Conservation (phyloP, 2,888 invertebrate species). For the Leptopilina drosophilae region DNA sequence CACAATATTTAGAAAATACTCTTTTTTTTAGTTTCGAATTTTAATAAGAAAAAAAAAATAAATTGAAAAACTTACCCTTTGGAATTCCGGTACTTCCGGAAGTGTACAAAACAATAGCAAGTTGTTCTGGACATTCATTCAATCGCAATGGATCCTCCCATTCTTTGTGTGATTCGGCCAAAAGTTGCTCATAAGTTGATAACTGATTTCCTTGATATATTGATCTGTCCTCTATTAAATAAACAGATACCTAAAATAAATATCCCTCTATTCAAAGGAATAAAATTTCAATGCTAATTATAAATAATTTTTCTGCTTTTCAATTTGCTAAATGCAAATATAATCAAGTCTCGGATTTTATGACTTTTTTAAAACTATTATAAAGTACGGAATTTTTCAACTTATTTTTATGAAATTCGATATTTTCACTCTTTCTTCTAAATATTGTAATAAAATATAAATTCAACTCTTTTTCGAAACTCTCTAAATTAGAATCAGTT, state of each 20-base stretch:
- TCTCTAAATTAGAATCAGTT: no score
- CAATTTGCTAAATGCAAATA: background rate
- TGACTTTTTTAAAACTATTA: no score
- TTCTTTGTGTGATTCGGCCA: slow-evolving; percentile 77
- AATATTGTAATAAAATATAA: no score
- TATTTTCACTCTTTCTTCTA: no score
- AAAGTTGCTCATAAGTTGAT: slow-evolving; percentile 78
- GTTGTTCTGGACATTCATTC: slow-evolving; percentile 76
- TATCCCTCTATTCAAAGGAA: slow-evolving; percentile 4
- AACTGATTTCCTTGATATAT: slow-evolving; percentile 67
- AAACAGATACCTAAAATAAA: slow-evolving; percentile 27
- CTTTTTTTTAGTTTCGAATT: no score
- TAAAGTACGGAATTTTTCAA: no score
- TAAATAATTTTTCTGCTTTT: background rate
- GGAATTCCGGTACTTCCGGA: slow-evolving; percentile 94
- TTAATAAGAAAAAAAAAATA: no score
- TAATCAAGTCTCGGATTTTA: no score
- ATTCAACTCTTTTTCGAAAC: no score
- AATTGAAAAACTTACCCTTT: slow-evolving; percentile 81
- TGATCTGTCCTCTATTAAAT: slow-evolving; percentile 60
- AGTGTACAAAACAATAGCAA: slow-evolving; percentile 88
- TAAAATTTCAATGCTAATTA: background rate
- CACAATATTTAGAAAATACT: background rate
- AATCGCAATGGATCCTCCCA: slow-evolving; percentile 75
- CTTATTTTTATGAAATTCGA: no score